phyloP scores from a whole-genome alignment of 2,888 invertebrate species.

The Acanthacorydalis orientalis region DNA sequence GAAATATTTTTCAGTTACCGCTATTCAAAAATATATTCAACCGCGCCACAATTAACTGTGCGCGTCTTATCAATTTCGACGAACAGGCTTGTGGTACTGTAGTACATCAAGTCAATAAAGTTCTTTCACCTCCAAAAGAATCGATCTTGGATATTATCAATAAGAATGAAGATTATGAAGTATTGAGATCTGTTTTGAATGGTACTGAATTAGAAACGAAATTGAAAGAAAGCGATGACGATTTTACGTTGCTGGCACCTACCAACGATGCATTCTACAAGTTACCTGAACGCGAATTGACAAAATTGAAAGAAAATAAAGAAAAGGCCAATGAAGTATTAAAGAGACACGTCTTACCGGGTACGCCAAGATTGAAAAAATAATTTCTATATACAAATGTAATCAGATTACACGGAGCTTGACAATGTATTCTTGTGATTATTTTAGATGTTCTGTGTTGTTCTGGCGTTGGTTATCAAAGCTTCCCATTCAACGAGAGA shows the following conservation, averaged over 20 bases:
- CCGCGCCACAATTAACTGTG: constrained; percentile 50
- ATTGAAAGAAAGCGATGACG: constrained; percentile 24
- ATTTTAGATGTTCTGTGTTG: constrained; percentile 27
- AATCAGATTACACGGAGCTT: too few relatives aligned
- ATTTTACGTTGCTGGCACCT: constrained; percentile 39
- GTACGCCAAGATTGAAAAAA: constrained; percentile 15
- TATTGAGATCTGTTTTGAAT: constrained; percentile 25
- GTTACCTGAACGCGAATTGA: constrained; percentile 27
- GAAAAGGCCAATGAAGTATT: constrained; percentile 29
- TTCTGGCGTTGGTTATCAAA: constrained; percentile 23
- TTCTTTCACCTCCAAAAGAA: constrained; percentile 32
- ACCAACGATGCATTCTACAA: constrained; percentile 35
- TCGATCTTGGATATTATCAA: constrained; percentile 31
- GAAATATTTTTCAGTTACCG: constrained; percentile 24
- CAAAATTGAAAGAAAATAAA: constrained; percentile 28
- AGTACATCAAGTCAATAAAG: constrained; percentile 44
- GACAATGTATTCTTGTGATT: constrained; percentile 1
- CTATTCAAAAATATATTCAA: constrained; percentile 37
- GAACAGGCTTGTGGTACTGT: constrained; percentile 49
- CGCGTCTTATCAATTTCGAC: constrained; percentile 39
- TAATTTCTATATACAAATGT: neutral
- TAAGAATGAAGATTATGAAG: constrained; percentile 25
- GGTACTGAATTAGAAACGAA: constrained; percentile 31
- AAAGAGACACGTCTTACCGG: constrained; percentile 33
- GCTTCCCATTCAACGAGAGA: constrained; percentile 23